Evolutionary conservation across 30 jellyfish, hydroid and myxozoan species (phyloP), one percentile per base, ranked within the genome.

Genomic region (Hydractinia symbiolongicarpus): DNA sequence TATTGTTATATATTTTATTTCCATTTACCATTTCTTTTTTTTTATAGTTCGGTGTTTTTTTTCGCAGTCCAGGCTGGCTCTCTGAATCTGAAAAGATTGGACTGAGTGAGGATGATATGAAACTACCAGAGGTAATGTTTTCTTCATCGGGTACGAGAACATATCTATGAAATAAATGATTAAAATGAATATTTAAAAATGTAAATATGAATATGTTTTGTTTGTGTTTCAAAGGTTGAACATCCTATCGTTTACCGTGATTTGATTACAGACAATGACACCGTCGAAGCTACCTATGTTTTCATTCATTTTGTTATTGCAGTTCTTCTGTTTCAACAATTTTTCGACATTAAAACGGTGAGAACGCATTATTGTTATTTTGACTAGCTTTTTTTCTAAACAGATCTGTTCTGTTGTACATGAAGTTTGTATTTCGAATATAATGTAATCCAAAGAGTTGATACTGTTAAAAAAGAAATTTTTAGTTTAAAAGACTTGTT

Each of bases 31-130:
- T 83, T 17, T 71, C 58, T 4, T 69, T 19, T 60, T 0, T 14
- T 67, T 54, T 68, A 4, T 20, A 88, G 96, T 44, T 88, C 7
- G 69, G 89, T 14, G 44, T 74, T 68, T 60, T 88, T 10, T 61
- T 88, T 57, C 79, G 78, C 54, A 90, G 94, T 3, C 96, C 96
- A 20, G 87, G 94, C 9, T 88, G 96, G 96, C 76, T 77, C 30
- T 85, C 90, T 2, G 96, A 71, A 9, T 10, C 17, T 8, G 96
- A 61, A 88, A 83, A 61, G 84, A 84, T 14, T 76, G 96, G 51
- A 61, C 77, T 64, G 92, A 88, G 10, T 19, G 79, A 53, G 79
- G 79, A 9, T 82, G 67, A 76, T 78, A 82, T 67, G 80, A 51
- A 55, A 21, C 16, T 83, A 15, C 96, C 96, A 6, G 88, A 82